A percentile compares a stretch with the other conserved stretches of the same genome.
These are phyloP conservation scores for Hydrotaea cyrtoneurina DNA, from an alignment of 2,888 invertebrate species.

Conservation along the genomic window DNA sequence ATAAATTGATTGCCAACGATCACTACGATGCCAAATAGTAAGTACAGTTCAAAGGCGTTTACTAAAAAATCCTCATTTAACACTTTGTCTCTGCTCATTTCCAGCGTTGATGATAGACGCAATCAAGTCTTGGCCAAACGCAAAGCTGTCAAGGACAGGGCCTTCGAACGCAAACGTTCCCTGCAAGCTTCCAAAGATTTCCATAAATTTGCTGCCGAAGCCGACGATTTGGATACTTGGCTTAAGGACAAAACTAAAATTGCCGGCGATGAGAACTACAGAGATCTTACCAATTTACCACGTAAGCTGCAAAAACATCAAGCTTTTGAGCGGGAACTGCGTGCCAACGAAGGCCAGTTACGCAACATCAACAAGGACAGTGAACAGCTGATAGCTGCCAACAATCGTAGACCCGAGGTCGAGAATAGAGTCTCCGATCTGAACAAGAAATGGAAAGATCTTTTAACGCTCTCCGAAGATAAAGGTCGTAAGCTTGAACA, in stretches of 20 bases:
- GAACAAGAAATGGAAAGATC: slow-evolving; percentile 89
- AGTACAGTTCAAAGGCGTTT: slow-evolving; percentile 77
- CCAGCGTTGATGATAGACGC: slow-evolving; percentile 86
- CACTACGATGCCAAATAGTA: slow-evolving; percentile 92
- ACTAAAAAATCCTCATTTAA: too few relatives aligned
- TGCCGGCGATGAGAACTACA: slow-evolving; percentile 95
- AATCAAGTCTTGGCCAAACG: slow-evolving; percentile 89
- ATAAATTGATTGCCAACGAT: slow-evolving; percentile 87
- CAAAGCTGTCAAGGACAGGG: slow-evolving; percentile 87
- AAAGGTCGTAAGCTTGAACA: slow-evolving; percentile 90
- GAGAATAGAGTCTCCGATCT: slow-evolving; percentile 85
- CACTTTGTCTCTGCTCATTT: too few relatives aligned
- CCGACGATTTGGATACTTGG: slow-evolving; percentile 94
- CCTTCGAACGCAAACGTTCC: slow-evolving; percentile 87
- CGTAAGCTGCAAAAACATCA: slow-evolving; percentile 97
- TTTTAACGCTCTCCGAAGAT: slow-evolving; percentile 85
- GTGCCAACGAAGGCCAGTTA: slow-evolving; percentile 96
- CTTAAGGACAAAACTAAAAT: slow-evolving; percentile 94
- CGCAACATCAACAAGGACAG: slow-evolving; percentile 91
- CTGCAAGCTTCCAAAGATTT: slow-evolving; percentile 92
- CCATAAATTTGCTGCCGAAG: slow-evolving; percentile 95
- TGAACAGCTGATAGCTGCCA: slow-evolving; percentile 86
- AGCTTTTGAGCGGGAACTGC: slow-evolving; percentile 96
- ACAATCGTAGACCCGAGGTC: slow-evolving; percentile 87
- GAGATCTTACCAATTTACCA: slow-evolving; percentile 93